Base-by-base conservation (phyloP, 2,888 invertebrate species). In the Tubulanus polymorphus region DNA sequence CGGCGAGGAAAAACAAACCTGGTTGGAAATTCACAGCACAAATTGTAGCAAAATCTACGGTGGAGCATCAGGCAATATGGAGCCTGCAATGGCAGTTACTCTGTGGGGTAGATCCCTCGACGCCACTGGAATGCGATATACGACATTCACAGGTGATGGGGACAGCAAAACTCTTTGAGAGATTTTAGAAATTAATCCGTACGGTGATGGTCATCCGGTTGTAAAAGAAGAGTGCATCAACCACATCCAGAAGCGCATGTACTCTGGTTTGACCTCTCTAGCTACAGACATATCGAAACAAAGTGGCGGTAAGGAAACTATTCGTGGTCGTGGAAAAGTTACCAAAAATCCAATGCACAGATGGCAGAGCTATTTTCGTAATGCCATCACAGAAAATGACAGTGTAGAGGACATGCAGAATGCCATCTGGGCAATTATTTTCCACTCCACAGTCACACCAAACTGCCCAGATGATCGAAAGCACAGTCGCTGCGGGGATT, bases 201-300 rank as follows among this genome's bases (percentile, higher is more conserved):
- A 53, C 29, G 53, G 53, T 15, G 46, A 28, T 15, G 46, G 20
- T 5, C 12, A 29, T 12, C 27, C 23, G 23, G 12, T 45, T 0
- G 30, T 8, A 20, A 47, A 53, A 27, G 53, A 53, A 26, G 47
- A 53, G 46, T 53, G 46, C 29, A 53, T 53, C 12, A 53, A 53
- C 18, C 47, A 53, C 25, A 25, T 53, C 8, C 53, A 53, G 15
- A 53, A 53, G 29, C 29, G 53, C 5, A 53, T 53, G 53, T 53
- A 27, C 1, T 15, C 18, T 15, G 53, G 53, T n/a, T 28, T 53
- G 8, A 32, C 45, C n/a, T 20, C 2, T 6, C 18, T 12, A 32
- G 23, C 6, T 8, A 25, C 28, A 29, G 32, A 23, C 18, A 27
- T n/a, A 8, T 20, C 20, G 15, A 29, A 30, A 29, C 29, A 18